Evolutionary conservation across 1,140 invertebrate genomes (phyloP), one percentile per base, ranked within the genome.

Genomic region (Gonioctena quinquepunctata): DNA sequence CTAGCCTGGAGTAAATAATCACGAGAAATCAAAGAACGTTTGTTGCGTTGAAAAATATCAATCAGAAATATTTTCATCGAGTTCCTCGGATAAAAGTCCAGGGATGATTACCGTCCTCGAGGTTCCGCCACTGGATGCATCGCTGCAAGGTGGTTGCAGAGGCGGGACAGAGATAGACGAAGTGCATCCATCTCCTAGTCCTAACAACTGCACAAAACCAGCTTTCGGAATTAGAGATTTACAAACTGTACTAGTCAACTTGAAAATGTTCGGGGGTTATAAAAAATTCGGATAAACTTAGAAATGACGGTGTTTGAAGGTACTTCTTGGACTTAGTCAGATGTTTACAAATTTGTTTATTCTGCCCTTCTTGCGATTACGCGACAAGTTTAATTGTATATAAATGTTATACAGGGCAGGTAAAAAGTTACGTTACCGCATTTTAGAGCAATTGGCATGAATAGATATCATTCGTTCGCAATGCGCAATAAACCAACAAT

Each of bases 191-290:
- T 64, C 49, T 50, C 25, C 23, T 42, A 49, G 21, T 48, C 60
- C 23, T 69, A 65, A 52, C 62, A 57, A 65, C 61, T 69, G 68
- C 68, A 69, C 68, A 69, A 69, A 68, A 69, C 68, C 49, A 62
- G 68, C 68, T 69, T 68, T 59, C 28, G 52, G 61, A 64, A 64
- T 54, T 65, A 69, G 61, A 42, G 33, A 69, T 69, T 69, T 69
- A 69, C 68, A 69, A 69, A 64, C 68, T 64, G 19, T 69, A 69
- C 68, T 69, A 64, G 50, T 25, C 21, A 23, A 25, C 56, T 59
- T 11, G 25, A 59, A 59, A 59, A 59, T 59, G 23, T 59, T 25
- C 21, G 56, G 25, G 33, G 56, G 22, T 25, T 25, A 59, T 59
- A 59, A 59, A 59, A 59, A 59, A 59, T 21, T 56, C 18, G 22